phyloP scores from a whole-genome alignment of 2,888 invertebrate genomes.

The Melikaiella ostensackeni region DNA sequence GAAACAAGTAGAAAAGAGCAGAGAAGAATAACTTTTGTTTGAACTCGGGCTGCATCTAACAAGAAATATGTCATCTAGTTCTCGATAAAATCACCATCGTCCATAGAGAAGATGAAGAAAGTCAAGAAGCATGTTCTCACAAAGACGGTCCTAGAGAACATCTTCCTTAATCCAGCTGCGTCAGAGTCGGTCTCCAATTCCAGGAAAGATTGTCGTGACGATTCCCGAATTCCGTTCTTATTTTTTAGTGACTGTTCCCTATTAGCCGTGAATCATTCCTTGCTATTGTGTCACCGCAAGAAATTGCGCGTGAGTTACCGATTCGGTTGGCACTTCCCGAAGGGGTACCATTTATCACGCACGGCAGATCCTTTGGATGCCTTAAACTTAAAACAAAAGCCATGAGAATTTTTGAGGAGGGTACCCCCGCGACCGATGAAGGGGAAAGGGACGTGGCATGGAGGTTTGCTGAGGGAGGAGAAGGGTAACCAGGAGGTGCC shows the following conservation, averaged over 20 bases:
- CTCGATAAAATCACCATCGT: neutral
- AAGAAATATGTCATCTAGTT: neutral
- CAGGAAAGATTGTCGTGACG: neutral
- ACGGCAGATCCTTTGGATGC: slow-evolving; percentile 66
- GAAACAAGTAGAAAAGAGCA: no score
- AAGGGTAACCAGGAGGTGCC: slow-evolving; percentile 58
- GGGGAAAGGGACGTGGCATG: slow-evolving; percentile 58
- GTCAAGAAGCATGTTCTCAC: neutral
- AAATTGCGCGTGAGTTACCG: slow-evolving; percentile 36
- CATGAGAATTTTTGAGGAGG: slow-evolving; percentile 69
- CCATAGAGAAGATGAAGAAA: neutral
- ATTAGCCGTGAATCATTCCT: slow-evolving; percentile 45
- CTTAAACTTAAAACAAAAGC: slow-evolving; percentile 76
- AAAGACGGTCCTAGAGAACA: neutral
- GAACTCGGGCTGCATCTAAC: neutral
- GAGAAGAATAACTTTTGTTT: no score
- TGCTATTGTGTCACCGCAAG: slow-evolving; percentile 57
- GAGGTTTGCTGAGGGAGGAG: slow-evolving; percentile 51
- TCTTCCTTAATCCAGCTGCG: neutral
- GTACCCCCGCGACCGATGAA: slow-evolving; percentile 56
- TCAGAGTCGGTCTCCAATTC: neutral
- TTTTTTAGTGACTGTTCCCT: neutral
- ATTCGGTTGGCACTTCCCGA: slow-evolving; percentile 55
- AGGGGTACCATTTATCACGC: slow-evolving; percentile 73
- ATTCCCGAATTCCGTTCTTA: neutral